Percentiles rank a stretch among this genome's conserved stretches.
These are phyloP conservation scores for Copidosoma floridanum DNA, from an alignment of 1,140 invertebrate genomes.

Conservation along the genomic window DNA sequence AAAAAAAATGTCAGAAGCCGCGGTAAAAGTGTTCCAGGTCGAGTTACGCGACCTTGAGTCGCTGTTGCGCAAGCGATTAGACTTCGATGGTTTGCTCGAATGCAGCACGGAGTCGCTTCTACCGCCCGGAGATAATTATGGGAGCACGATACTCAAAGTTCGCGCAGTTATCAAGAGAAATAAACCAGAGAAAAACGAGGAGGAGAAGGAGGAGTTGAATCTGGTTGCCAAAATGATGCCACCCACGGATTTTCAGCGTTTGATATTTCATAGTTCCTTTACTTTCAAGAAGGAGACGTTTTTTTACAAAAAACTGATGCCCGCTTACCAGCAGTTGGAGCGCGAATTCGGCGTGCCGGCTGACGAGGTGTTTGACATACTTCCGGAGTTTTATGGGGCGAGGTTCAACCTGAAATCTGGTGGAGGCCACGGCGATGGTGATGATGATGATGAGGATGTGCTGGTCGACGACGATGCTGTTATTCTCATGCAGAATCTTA, in stretches of 20 bases:
- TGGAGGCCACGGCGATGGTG: no score
- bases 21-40: constrained; percentile 20
- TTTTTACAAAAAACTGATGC: constrained; percentile 44
- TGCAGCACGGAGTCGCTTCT: constrained; percentile 31
- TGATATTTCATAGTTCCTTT: constrained; percentile 45
- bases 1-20: no score
- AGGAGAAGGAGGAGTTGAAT: constrained; percentile 35
- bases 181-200: neutral
- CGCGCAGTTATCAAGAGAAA: constrained; percentile 35
- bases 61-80: constrained; percentile 33
- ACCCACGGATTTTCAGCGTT: constrained; percentile 41
- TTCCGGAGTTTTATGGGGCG: constrained; percentile 59
- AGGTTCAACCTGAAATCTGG: constrained; percentile 52
- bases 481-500: constrained; percentile 62
- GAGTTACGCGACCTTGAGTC: constrained; percentile 37
- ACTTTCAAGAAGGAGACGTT: constrained; percentile 52
- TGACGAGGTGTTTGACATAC: constrained; percentile 49
- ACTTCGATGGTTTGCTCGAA: constrained; percentile 31
- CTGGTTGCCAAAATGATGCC: constrained; percentile 51
- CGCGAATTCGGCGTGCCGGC: constrained; percentile 47
- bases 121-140: constrained; percentile 62
- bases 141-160: constrained; percentile 58
- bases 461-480: constrained; percentile 59
- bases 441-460: constrained; percentile 30
- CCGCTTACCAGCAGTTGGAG: constrained; percentile 38